Base-by-base conservation (phyloP, 2,797 vertebrate genomes). In the Columba guinea region DNA sequence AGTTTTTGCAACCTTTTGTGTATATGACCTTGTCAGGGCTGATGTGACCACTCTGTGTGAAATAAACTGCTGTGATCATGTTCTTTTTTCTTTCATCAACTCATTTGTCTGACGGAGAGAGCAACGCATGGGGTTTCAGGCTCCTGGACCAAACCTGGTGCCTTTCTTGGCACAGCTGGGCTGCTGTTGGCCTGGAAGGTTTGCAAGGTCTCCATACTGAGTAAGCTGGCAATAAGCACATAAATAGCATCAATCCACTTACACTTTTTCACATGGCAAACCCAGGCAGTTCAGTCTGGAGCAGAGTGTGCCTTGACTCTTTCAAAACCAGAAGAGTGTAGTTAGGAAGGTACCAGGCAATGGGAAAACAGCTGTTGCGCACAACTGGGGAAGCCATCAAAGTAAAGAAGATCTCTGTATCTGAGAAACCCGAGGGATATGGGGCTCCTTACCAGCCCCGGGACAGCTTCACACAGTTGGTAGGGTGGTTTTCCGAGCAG, bases 101-200 rank as follows among this genome's bases (percentile, higher is more conserved):
- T 78, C n/a, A 10, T 65, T 67, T 81, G 9, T 49, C 27, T 78
- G 60, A 10, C n/a, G 28, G 26, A 78, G 21, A 81, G 53, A 65
- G 20, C 4, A 20, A 2, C 0, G 0, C 0, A 1, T 53, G 65
- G 21, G 58, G 52, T 91, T 73, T 52, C 82, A 55, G 16, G 10
- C 13, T 9, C 9, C 70, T 48, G 39, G 28, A 78, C 21, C 11
- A 41, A 79, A 32, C 11, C 26, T 2, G 5, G 11, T 70, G 49
- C 49, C 41, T 59, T 59, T 68, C 32, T 35, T 53, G 37, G 53
- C 59, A 52, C 49, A 49, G 15, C 48, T 58, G 37, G 48, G 41
- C 63, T 92, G 59, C 24, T 70, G 58, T 44, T 48, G 55, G 17
- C 24, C 14, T 52, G 58, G 19, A 13, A n/a, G n/a, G n/a, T 63